Base-by-base conservation (phyloP, 2,797 vertebrate species). In the Eulemur rubriventer region DNA sequence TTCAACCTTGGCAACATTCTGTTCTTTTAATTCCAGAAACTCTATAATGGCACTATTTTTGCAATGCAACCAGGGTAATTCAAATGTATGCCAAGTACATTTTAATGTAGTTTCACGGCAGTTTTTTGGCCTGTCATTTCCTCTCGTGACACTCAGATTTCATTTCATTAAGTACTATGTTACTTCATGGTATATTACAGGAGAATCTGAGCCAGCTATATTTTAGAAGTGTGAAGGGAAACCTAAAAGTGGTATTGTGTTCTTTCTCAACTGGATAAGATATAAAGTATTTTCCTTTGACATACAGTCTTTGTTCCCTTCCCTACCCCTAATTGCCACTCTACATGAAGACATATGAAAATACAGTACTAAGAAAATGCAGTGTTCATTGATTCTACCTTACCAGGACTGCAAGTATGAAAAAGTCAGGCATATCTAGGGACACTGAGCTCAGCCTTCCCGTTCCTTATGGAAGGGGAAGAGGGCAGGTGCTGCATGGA, bases 51-150 rank as follows among this genome's bases (percentile, higher is more conserved):
- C 82, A 70, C 57, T 96, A 83, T 95, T 97, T 93, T 86, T 97
- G 79, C 10, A 92, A 22, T 61, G 67, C 81, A 85, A 88, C 76
- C 59, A 38, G 46, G 35, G 41, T 96, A 96, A 96, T 94, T 95
- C 76, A 96, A 96, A 96, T 41, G 0, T 63, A 97, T 17, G 28
- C 24, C 86, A 96, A 92, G 17, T 89, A 88, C 28, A 84, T 97
- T 97, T 98, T 95, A 97, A 98, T 89, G 35, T 33, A 90, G 59
- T 84, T 97, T 97, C 85, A 75, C 88, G 72, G 95, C 73, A 93
- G 90, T 76, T 97, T 96, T 94, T 95, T 97, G 93, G 73, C 90
- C 89, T 94, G 48, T 97, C 75, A 89, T 96, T 97, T 82, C 55
- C 57, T 95, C 22, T 96, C 2, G 89, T 84, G 63, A 92, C 50